These are phyloP conservation scores for Corythoichthys haematopterus DNA, from an alignment of 2,113 vertebrate genomes.

Conservation along the genomic window DNA sequence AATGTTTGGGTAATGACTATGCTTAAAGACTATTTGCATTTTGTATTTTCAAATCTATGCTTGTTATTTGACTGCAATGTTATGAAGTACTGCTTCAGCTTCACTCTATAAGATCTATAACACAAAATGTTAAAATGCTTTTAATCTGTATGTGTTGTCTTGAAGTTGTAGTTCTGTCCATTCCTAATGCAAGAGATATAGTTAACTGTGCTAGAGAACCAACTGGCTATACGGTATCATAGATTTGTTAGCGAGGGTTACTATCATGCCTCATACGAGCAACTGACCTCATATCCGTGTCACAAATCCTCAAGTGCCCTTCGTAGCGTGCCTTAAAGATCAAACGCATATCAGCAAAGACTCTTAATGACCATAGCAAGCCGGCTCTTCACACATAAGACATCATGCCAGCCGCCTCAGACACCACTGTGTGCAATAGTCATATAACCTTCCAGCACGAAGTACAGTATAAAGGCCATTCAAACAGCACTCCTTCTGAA, in stretches of 20 bases:
- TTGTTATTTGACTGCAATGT: neutral
- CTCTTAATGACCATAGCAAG: slow-evolving; percentile 38
- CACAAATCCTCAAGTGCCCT: slow-evolving; percentile 12
- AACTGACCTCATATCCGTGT: neutral
- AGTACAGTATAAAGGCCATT: slow-evolving; percentile 33
- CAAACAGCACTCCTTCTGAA: slow-evolving; percentile 33
- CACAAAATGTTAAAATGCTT: no score
- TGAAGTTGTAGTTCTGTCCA: neutral
- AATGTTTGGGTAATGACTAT: neutral
- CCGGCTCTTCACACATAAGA: slow-evolving; percentile 45
- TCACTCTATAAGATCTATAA: neutral
- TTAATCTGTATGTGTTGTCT: neutral
- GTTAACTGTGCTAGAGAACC: neutral
- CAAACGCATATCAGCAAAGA: slow-evolving; percentile 39
- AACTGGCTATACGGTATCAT: neutral
- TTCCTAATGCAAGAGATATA: neutral
- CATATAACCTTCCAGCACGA: slow-evolving; percentile 42
- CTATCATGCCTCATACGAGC: neutral
- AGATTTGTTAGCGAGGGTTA: neutral
- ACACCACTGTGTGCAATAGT: slow-evolving; percentile 32
- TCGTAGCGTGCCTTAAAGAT: slow-evolving; percentile 26
- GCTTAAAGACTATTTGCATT: neutral
- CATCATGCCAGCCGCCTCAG: slow-evolving; percentile 48
- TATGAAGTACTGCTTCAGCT: neutral
- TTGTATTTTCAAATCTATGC: neutral